Evolutionary conservation across 2,888 invertebrate species (phyloP), one percentile per base, ranked within the genome.

Genomic region (Abrostola triplasia): DNA sequence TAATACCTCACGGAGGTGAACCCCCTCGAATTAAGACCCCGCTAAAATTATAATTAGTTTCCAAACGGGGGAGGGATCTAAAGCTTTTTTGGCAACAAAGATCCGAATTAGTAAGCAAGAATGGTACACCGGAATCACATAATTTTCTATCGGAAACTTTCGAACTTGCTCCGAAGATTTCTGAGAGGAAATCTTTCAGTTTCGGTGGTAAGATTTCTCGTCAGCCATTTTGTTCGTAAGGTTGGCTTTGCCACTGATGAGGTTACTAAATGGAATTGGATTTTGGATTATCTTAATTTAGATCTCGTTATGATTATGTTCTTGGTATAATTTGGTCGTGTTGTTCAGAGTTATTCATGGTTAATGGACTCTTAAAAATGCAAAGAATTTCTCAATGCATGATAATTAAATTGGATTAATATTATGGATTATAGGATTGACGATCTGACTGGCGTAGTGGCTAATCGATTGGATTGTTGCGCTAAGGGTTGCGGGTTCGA

Each of bases 11-110:
- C 48, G 36, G 52, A 62, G 72, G 56, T 74, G 41, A 63, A 66
- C 51, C 49, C 71, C 63, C 63, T 66, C 67, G 69, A 79, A 77
- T 79, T 73, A 70, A 71, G 75, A 77, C 79, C 56, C 61, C 64
- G 65, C 54, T 64, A 71, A 76, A 77, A 75, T 77, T 73, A 73
- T 77, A 77, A 79, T 79, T 79, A 79, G 73, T 79, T 79, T 77
- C 64, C 71, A 54, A 77, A 73, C 60, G 67, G 42, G 51, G 56
- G 38, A 59, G 13, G 61, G 55, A 59, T 68, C 56, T 53, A 35
- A 60, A 57, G 36, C 10, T 70, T 76, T 76, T 78, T 72, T 68
- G 52, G 59, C 62, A 58, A 79, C 73, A 77, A 72, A 77, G 47
- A 57, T 10, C 60, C 59, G 73, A 79, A 79, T 80, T 80, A 78